Base-by-base conservation (phyloP, 2,797 vertebrate genomes). In the Enteromius argenteus region DNA sequence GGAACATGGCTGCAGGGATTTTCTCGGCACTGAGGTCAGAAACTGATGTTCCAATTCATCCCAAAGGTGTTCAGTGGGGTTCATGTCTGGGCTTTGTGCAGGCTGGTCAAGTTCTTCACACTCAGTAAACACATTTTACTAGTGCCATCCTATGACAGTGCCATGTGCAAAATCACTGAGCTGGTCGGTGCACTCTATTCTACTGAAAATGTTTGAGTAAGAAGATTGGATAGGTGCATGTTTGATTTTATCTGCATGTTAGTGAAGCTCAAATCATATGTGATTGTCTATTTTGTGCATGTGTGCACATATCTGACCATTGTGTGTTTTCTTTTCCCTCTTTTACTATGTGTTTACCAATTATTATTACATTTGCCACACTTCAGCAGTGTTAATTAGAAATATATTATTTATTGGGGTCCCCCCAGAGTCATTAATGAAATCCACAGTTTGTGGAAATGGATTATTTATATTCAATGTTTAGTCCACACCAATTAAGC, bases 401-500 rank as follows among this genome's bases (percentile, higher is more conserved):
- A 76, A 84, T 84, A 64, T 86, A 71, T 66, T 80, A 68, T 86
- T 77, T 76, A 79, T 68, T 69, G 53, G 53, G 71, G 79, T 86
- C 71, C 32, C 72, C 53, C 44, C 35, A 32, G 64, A 49, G 62
- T 88, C 74, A 69, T 60, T 86, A 68, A 86, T 84, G 81, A 81
- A 84, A 76, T 80, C 44, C 35, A 49, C 78, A 73, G 42, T 84
- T 75, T 62, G 79, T 84, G 79, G 74, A 80, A 88, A 82, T 67
- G 13, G 56, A 74, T 86, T 82, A 84, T 89, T 89, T 75, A 85
- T 86, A 71, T 86, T 71, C 81, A 67, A 7, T 79, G 71, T 71
- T 85, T 85, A 85, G 82, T 84, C 82, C 66, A 83, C 85, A 86
- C 86, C 76, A 89, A 87, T 87, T 68, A 85, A 78, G 78, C 58